Evolutionary conservation across 2,113 vertebrate genomes (phyloP).

Genomic region (Hylia prasina): DNA sequence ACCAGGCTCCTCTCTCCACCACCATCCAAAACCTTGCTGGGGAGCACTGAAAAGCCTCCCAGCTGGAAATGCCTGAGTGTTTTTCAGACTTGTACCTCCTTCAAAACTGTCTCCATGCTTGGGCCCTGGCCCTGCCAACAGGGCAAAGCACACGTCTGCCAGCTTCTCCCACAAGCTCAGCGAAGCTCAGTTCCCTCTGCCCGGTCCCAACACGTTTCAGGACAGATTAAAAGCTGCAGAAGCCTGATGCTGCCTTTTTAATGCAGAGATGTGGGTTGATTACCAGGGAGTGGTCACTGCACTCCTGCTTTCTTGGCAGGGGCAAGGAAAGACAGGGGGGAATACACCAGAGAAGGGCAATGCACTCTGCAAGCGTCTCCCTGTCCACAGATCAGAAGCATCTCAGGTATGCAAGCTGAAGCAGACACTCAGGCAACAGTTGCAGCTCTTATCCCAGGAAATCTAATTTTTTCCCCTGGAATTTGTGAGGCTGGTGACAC

Average conservation of each 20-base stretch:
- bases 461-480: neutral
- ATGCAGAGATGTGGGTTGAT: neutral
- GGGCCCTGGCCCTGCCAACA: neutral
- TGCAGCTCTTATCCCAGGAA: neutral
- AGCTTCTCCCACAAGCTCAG: accelerated
- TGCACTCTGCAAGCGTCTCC: neutral
- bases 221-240: neutral
- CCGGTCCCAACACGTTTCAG: neutral
- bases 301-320: neutral
- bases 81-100: neutral
- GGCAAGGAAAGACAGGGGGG: neutral
- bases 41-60: neutral
- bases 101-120: neutral
- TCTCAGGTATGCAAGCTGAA: neutral
- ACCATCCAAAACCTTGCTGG: neutral
- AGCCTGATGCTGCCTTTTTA: neutral
- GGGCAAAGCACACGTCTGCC: neutral
- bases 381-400: neutral
- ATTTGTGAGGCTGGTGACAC: neutral
- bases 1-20: neutral
- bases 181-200: neutral
- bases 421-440: neutral
- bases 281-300: neutral
- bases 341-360: neutral
- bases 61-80: neutral